Base-by-base conservation (phyloP, 2,797 vertebrate genomes). In the Phoeniculus purpureus region DNA sequence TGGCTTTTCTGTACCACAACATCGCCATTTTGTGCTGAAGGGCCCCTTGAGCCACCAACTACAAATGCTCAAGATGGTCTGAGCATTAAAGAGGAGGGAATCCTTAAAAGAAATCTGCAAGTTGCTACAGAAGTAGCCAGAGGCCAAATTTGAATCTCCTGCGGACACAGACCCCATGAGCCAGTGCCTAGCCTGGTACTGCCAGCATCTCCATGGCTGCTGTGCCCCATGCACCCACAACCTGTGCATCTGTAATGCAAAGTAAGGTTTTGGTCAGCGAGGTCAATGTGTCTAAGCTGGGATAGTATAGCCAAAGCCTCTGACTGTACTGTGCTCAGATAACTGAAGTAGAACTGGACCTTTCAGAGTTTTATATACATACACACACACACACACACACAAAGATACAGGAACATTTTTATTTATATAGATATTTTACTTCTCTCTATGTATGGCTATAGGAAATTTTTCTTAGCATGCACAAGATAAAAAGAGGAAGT, bases 301-400 rank as follows among this genome's bases (percentile, higher is more conserved):
- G 13, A 55, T 9, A 79, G 55, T 6, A 48, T 5, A 61, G 8
- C 25, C 45, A 37, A 26, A 2, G 15, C 2, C 0, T 8, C 32
- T 2, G 7, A 19, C n/a, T 8, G 27, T 43, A 20, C 17, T 43
- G 31, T 6, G 40, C 56, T 89, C 32, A 73, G 29, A 40, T 43
- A 34, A 12, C 64, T 40, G 7, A 64, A 29, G 34, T 1, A 77
- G 17, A 82, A 64, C 3, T 4, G 11, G 11, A 27, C 25, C 12
- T 37, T 55, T 56, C 12, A 4, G 15, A 56, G 59, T 8, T 23
- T 19, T 23, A 19, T 5, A 21, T 1, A 34, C 12, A 7, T 25
- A 25, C 11, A 32, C 1, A 5, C 4, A 62, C 1, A 8, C 6
- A 54, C 0, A n/a, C 3, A 66, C 1, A 58, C 3, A 34, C 0